phyloP scores from a whole-genome alignment of 2,797 vertebrate genomes.

The Fistularia tabacaria region DNA sequence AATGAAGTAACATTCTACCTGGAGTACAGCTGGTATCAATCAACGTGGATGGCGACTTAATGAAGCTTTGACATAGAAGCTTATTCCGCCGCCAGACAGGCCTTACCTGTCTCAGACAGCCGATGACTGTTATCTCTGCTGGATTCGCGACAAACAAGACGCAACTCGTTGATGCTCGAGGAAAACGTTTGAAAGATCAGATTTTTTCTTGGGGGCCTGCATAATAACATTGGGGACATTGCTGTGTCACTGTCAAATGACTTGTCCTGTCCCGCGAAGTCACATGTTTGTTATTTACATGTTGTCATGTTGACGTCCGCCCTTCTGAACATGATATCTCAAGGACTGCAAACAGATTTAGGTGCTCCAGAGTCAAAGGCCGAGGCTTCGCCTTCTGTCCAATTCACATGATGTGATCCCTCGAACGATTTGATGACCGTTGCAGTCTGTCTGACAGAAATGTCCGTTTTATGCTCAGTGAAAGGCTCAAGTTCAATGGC shows the following conservation, averaged over 20 bases:
- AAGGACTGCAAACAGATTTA: too few species aligned
- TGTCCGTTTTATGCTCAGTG: too few species aligned
- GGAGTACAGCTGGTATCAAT: conserved; percentile 74
- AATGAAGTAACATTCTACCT: conserved; percentile 8
- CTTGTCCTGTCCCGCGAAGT: background rate
- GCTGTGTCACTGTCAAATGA: conserved; percentile 50
- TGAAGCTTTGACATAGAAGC: conserved; percentile 64
- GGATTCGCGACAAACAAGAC: conserved; percentile 54
- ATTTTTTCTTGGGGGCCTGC: conserved; percentile 22
- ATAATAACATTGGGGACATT: conserved; percentile 23
- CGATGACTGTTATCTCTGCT: conserved; percentile 35
- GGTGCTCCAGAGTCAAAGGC: too few species aligned
- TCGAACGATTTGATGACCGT: too few species aligned
- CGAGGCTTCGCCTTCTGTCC: too few species aligned
- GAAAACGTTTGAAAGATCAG: conserved; percentile 47
- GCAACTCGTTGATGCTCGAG: conserved; percentile 41
- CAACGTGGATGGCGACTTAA: conserved; percentile 55
- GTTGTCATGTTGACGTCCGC: too few species aligned
- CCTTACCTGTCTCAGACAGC: conserved; percentile 54
- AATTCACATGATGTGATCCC: too few species aligned
- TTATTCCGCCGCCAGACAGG: conserved; percentile 51
- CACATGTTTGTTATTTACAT: too few species aligned
- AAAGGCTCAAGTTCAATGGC: too few species aligned
- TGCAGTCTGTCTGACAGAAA: too few species aligned
- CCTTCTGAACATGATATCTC: too few species aligned